Evolutionary conservation across 2,888 invertebrate species (phyloP).

Genomic region (Megamerina dolium): DNA sequence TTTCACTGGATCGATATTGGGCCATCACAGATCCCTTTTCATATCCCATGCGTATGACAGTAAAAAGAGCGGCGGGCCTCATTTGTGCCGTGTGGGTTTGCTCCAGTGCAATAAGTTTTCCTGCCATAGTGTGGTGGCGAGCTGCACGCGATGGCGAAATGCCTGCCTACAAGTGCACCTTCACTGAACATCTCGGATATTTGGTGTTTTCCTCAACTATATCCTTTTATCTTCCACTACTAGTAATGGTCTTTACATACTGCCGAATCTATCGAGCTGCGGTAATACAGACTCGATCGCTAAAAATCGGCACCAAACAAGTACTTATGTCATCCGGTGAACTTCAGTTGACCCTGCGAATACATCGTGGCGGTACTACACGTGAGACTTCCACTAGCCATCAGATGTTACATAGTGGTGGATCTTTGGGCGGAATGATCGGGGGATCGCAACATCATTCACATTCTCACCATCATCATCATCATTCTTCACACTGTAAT

Average conservation of each 20-base stretch:
- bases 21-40: constrained; percentile 98
- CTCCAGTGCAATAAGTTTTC: constrained; percentile 94
- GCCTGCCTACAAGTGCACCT: constrained; percentile 82
- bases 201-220: constrained; percentile 95
- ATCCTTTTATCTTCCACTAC: constrained; percentile 93
- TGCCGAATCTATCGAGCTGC: constrained; percentile 93
- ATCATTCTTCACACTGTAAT: constrained; percentile 41
- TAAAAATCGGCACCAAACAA: constrained; percentile 87
- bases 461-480: constrained; percentile 39
- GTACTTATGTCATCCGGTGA: constrained; percentile 80
- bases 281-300: constrained; percentile 81
- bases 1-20: constrained; percentile 95
- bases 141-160: constrained; percentile 75
- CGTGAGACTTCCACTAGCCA: constrained; percentile 52
- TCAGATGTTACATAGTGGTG: constrained; percentile 34
- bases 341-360: constrained; percentile 80
- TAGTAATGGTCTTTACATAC: constrained; percentile 98
- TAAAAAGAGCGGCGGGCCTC: constrained; percentile 74
- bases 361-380: constrained; percentile 84
- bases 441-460: constrained; percentile 36
- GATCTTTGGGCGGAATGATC: constrained; percentile 29
- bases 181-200: constrained; percentile 94
- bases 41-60: constrained; percentile 92
- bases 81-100: constrained; percentile 96
- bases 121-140: constrained; percentile 96